Conservation (phyloP, 1,140 invertebrate species). For the Drosophila ironensis region DNA sequence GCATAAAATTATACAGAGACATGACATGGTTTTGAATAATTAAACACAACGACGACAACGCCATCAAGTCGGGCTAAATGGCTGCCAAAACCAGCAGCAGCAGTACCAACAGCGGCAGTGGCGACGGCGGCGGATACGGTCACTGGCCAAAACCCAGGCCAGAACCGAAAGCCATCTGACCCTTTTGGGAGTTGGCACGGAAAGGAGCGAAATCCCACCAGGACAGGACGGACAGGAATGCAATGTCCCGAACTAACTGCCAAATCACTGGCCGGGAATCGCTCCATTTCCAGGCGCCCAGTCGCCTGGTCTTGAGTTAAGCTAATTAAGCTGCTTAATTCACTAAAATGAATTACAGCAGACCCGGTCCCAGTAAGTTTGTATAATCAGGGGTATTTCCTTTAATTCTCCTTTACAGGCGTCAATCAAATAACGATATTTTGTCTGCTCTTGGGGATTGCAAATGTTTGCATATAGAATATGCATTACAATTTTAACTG, state of each 20-base stretch:
- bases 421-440: too few relatives aligned
- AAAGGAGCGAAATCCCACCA: conserved; percentile 23
- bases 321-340: conserved; percentile 42
- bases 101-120: too few relatives aligned
- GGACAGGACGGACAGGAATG: conserved; percentile 38
- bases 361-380: not conserved
- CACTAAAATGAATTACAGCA: conserved; percentile 31
- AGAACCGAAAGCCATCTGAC: conserved; percentile 28
- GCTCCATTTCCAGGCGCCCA: conserved; percentile 17
- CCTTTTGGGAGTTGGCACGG: not conserved
- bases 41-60: conserved; percentile 66
- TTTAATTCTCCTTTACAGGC: not conserved
- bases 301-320: conserved; percentile 25
- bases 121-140: conserved; percentile 11
- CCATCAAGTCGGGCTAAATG: conserved; percentile 44
- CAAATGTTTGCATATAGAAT: too few relatives aligned
- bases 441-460: too few relatives aligned
- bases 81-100: too few relatives aligned
- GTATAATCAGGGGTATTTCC: not conserved
- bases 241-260: conserved; percentile 44
- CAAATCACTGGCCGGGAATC: conserved; percentile 38
- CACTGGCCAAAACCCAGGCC: conserved; percentile 12
- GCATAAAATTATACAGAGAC: conserved; percentile 81
- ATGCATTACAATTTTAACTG: too few relatives aligned
- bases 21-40: conserved; percentile 82